Base-by-base conservation (phyloP, 64 coral and sea anemone genomes). In the Montipora cactus region DNA sequence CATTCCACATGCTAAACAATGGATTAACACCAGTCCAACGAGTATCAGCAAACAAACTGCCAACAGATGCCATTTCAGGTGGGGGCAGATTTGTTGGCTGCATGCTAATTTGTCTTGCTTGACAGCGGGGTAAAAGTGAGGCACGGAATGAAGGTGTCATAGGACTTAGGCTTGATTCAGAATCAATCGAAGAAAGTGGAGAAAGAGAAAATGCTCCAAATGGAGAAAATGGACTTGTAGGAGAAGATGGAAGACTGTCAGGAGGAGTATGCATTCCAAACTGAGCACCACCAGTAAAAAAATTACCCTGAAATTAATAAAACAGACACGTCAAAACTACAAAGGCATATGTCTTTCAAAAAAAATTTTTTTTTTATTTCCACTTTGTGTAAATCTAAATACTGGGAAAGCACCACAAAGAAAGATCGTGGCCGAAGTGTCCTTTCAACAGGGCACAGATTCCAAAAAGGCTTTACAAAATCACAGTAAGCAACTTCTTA, bases 1-100 rank as follows among this genome's bases (percentile, higher is more conserved):
- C 96, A 92, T 87, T 77, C 80, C 74, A 94, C 81, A 95, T 66
- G 25, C 96, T 93, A 95, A 84, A 88, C 47, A 93, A 81, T 18
- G 81, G 81, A 91, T 79, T 97, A 59, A 59, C 88, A 11, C 96
- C 96, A 86, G 87, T 83, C 96, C 96, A 97, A 13, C 96, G 93
- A 28, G 96, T 93, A 58, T 97, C 96, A 78, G 93, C 94, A 58
- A 97, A 74, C 74, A 97, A 68, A 74, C 84, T 92, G 9, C 88
- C 70, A 51, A 81, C 81, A 14, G 92, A 73, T 20, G 91, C 69
- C 67, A 95, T 20, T 44, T 86, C 82, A 86, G 82, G 5, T 19
- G 62, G 44, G 9, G 45, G 66, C 10, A 86, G 45, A 46, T 18
- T 67, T 49, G 62, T 18, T 21, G 37, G 46, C n/a, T 62, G 82